phyloP scores from a whole-genome alignment of 2,888 invertebrate species.

The Muscina levida region DNA sequence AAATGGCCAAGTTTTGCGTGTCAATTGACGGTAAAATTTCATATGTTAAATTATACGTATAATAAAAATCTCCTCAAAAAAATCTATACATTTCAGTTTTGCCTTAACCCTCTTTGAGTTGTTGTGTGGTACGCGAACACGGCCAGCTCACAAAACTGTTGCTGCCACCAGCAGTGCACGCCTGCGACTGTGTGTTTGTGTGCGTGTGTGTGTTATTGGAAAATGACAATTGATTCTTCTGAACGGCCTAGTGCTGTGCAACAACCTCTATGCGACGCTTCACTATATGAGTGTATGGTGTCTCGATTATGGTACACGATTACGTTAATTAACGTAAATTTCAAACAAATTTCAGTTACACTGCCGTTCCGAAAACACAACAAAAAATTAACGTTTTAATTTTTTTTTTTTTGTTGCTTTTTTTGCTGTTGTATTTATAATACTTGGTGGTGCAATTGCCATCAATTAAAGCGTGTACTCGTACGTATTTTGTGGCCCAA shows the following conservation, averaged over 20 bases:
- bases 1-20: conserved; percentile 59
- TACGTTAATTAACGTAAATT: conserved; percentile 66
- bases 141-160: not conserved
- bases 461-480: conserved; percentile 60
- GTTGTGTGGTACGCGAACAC: conserved; percentile 27
- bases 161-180: no score
- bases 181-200: not conserved
- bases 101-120: conserved; percentile 65
- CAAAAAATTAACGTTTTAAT: conserved; percentile 30
- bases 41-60: conserved; percentile 62
- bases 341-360: conserved; percentile 52
- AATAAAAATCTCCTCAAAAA: conserved; percentile 38
- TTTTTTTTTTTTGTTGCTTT: conserved; percentile 34
- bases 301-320: conserved; percentile 64
- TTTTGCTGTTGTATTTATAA: conserved; percentile 29
- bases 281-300: conserved; percentile 18
- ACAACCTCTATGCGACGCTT: conserved; percentile 7
- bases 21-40: conserved; percentile 65
- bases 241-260: conserved; percentile 26
- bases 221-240: conserved; percentile 67
- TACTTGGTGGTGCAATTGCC: conserved; percentile 52
- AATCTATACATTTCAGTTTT: conserved; percentile 50
- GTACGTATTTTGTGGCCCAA: conserved; percentile 28
- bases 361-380: conserved; percentile 10
- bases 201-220: not conserved